Base-by-base conservation (phyloP, 2,113 vertebrate species). In the Capra hircus region DNA sequence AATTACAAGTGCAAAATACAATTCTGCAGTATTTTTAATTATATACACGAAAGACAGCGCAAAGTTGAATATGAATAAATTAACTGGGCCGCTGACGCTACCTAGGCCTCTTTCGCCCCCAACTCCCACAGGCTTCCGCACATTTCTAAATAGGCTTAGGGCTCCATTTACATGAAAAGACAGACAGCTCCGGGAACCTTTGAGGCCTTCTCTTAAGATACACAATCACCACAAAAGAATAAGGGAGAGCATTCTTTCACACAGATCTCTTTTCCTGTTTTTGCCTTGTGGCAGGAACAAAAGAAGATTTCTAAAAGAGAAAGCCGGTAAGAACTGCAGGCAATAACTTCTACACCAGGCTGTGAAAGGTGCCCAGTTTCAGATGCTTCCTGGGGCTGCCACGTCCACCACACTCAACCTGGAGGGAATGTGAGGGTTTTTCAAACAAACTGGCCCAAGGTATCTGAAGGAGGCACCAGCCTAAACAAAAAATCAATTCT, bases 191-290 rank as follows among this genome's bases (percentile, higher is more conserved):
- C 94, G 40, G 94, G 98, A 98, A 97, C 97, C 92, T 98, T 95
- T 93, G 97, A 98, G 97, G 92, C 97, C 94, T 89, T 94, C 95
- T 95, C 97, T 97, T 95, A 97, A 97, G 90, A 97, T 95, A 97
- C 83, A 97, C 97, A 98, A 97, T 97, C 96, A 91, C 91, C 92
- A 97, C 97, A 98, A 98, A 97, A 97, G 95, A 87, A 95, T 97
- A 98, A 96, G 92, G 94, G 97, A 98, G 91, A 92, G 97, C 96
- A 97, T 98, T 98, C 98, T 98, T 97, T 98, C 96, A 97, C 97
- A 98, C 82, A 96, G 96, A 95, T 91, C 97, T 97, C 98, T 97
- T 98, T 98, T 98, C 97, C 95, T 98, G 97, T 97, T 97, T 97
- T 98, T 97, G 97, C 98, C 98, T 95, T 95, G 96, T 97, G 94